These are phyloP conservation scores for Sphyrna mokarran DNA, from an alignment of 2,113 vertebrate species.

Conservation along the genomic window DNA sequence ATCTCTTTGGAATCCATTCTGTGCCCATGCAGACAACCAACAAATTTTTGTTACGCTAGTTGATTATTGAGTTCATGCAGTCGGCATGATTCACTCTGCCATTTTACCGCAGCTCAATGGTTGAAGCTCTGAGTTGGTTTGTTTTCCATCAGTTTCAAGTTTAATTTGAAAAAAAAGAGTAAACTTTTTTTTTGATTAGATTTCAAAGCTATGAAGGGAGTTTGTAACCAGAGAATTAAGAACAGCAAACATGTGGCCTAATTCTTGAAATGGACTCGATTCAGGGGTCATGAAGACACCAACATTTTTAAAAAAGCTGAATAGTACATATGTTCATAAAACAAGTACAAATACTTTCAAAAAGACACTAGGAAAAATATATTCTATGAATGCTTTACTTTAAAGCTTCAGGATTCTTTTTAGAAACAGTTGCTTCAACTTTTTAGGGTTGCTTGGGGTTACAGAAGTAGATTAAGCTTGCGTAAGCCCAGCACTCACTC, in stretches of 20 bases:
- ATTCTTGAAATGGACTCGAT: neutral
- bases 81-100: neutral
- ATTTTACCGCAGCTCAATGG: neutral
- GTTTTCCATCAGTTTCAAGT: neutral
- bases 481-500: neutral
- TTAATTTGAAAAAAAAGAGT: neutral
- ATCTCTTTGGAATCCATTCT: no score
- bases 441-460: neutral
- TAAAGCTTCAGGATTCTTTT: neutral
- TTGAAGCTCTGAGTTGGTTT: neutral
- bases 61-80: no score
- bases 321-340: neutral
- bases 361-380: neutral
- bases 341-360: neutral
- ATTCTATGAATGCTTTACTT: neutral
- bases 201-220: neutral
- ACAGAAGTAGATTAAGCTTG: neutral
- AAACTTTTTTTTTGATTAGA: neutral
- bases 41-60: no score
- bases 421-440: conserved; percentile 1
- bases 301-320: neutral
- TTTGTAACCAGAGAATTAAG: neutral
- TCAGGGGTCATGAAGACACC: no score
- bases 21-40: no score
- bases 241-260: neutral